Base-by-base conservation (phyloP, 2,888 invertebrate genomes). In the Cinara cedri region DNA sequence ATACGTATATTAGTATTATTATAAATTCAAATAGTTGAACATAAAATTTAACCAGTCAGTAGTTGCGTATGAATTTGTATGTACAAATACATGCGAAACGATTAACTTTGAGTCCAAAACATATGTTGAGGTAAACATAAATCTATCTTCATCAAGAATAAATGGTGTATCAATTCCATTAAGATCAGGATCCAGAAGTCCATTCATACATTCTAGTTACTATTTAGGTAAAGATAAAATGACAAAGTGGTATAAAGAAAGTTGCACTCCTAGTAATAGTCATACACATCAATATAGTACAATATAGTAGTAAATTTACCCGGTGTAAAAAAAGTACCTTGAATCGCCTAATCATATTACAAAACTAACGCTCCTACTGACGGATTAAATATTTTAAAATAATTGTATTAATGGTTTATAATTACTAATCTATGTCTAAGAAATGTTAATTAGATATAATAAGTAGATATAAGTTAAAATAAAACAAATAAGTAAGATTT, bases 151-250 rank as follows among this genome's bases (percentile, higher is more conserved):
- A 26, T 54, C 44, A 51, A 54, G 46, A 74, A 55, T 63, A 72
- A 72, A 74, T 34, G 26, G 24, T 55, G 21, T 9, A 42, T 44
- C 63, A 71, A 19, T 54, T 57, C 13, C 16, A 80, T 65, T 26
- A 55, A n/a, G 55, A 55, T 49, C 57, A 46, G 57, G 42, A 54
- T 51, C 57, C n/a, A 70, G 75, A 72, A 72, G 51, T 24, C 66
- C 75, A 26, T 34, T 81, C n/a, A 19, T 70, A 60, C 66, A 66
- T 66, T 46, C 24, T 49, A 66, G 66, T 66, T 68, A 68, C 68
- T 68, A 68, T 51, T 51, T 68, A n/a, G 49, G 68, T 51, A 51
- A 51, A 16, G 68, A 26, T 51, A 68, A 68, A 51, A 26, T 51
- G n/a, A 68, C 68, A 26, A 68, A 68, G 51, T 68, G 49, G 68